Percentiles rank a stretch among this genome's conserved stretches.
These are phyloP conservation scores for Ptychoptera albimana DNA, from an alignment of 2,888 invertebrate species.

Conservation along the genomic window DNA sequence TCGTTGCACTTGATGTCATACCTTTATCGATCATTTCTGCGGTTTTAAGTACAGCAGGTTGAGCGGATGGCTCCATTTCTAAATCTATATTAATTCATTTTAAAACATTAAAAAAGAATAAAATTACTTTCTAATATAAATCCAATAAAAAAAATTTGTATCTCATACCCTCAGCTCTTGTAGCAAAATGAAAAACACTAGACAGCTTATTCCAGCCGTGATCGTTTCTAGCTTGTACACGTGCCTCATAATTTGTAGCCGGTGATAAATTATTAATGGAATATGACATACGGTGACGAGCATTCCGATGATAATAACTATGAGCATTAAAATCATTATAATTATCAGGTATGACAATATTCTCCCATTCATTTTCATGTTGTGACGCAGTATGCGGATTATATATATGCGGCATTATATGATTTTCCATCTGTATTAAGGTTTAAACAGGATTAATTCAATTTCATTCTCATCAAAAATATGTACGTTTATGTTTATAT, in stretches of 20 bases:
- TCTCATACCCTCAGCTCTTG: constrained; percentile 36
- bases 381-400: too few relatives aligned
- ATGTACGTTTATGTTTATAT: too few relatives aligned
- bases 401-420: too few relatives aligned
- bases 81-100: constrained; percentile 19
- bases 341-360: constrained; percentile 12
- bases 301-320: constrained; percentile 10
- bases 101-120: too few relatives aligned
- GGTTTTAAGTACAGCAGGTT: constrained; percentile 28
- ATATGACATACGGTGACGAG: constrained; percentile 35
- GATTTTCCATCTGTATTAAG: too few relatives aligned
- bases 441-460: too few relatives aligned
- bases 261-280: constrained; percentile 35
- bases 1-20: too few relatives aligned
- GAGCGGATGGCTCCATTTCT: constrained; percentile 32
- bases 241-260: constrained; percentile 37
- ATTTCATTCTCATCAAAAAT: too few relatives aligned
- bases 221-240: constrained; percentile 38
- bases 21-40: constrained; percentile 16
- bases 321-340: too few relatives aligned
- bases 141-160: too few relatives aligned
- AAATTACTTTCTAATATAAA: too few relatives aligned
- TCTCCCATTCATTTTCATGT: constrained; percentile 11
- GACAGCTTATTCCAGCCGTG: constrained; percentile 40
- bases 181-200: constrained; percentile 36